Evolutionary conservation across 2,113 vertebrate species (phyloP).

Genomic region (Bubo bubo): DNA sequence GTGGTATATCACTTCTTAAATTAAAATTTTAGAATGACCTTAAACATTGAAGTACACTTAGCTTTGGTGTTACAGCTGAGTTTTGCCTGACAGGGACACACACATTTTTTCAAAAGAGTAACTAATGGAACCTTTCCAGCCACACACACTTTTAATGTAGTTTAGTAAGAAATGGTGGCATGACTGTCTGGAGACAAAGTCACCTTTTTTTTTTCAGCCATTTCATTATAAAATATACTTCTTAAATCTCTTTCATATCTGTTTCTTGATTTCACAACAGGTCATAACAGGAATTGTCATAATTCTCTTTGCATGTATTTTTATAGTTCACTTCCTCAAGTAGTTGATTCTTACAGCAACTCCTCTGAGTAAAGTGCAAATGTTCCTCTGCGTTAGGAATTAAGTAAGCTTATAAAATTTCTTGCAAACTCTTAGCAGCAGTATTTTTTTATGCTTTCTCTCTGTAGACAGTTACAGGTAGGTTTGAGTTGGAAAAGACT

Average conservation of each 20-base stretch:
- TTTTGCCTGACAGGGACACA: neutral
- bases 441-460: neutral
- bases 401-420: neutral
- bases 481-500: neutral
- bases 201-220: rapidly evolving
- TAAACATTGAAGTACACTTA: neutral
- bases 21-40: neutral
- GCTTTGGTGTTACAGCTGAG: neutral
- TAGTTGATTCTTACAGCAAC: neutral
- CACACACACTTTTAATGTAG: neutral
- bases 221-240: neutral
- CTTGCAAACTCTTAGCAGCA: neutral
- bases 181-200: neutral
- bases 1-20: neutral
- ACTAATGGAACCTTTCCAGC: neutral
- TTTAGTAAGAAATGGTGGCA: neutral
- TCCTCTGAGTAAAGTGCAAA: neutral
- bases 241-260: neutral
- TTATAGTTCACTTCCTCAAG: neutral
- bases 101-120: neutral
- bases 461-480: neutral
- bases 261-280: neutral
- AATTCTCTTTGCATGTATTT: rapidly evolving
- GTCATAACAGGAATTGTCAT: neutral
- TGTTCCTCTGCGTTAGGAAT: neutral